phyloP scores from a whole-genome alignment of 2,888 invertebrate genomes.

The Omphaloscelis lunosa region DNA sequence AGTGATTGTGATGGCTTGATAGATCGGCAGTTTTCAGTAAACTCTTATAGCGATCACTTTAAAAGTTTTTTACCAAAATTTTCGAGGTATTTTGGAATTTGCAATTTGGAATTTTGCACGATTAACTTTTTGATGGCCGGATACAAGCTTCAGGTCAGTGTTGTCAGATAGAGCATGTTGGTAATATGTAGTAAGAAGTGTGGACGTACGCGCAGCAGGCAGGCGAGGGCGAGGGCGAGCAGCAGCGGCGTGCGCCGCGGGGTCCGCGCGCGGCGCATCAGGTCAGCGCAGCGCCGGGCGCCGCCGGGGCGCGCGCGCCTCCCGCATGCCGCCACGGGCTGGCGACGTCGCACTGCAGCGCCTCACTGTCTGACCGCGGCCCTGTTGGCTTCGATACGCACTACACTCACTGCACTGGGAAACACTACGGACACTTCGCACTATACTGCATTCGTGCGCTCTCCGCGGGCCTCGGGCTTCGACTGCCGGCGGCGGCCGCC shows the following conservation, averaged over 20 bases:
- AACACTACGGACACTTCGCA: slow-evolving; percentile 55
- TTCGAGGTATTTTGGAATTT: not conserved
- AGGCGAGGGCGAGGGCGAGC: slow-evolving; percentile 86
- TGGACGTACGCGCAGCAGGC: slow-evolving; percentile 83
- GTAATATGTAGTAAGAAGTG: not conserved
- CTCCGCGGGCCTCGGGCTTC: slow-evolving; percentile 77
- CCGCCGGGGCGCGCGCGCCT: slow-evolving; percentile 76
- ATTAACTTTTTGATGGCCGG: not conserved
- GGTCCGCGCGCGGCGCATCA: slow-evolving; percentile 82
- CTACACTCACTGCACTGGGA: slow-evolving; percentile 64
- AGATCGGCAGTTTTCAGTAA: not conserved
- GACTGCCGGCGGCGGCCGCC: slow-evolving; percentile 78
- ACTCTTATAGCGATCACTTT: not conserved
- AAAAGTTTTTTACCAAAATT: not conserved
- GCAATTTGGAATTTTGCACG: not conserved
- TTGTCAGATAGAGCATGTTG: slow-evolving; percentile 1
- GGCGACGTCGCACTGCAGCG: slow-evolving; percentile 60
- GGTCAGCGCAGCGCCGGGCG: slow-evolving; percentile 83
- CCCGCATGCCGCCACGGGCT: slow-evolving; percentile 77
- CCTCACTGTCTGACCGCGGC: slow-evolving; percentile 43
- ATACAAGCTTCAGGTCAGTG: not conserved
- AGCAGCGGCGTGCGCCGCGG: slow-evolving; percentile 85
- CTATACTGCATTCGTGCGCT: slow-evolving; percentile 73
- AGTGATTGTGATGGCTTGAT: not conserved
- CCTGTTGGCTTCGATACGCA: slow-evolving; percentile 59